Evolutionary conservation across 2,113 vertebrate genomes (phyloP).

Genomic region (Cyrtonyx montezumae): DNA sequence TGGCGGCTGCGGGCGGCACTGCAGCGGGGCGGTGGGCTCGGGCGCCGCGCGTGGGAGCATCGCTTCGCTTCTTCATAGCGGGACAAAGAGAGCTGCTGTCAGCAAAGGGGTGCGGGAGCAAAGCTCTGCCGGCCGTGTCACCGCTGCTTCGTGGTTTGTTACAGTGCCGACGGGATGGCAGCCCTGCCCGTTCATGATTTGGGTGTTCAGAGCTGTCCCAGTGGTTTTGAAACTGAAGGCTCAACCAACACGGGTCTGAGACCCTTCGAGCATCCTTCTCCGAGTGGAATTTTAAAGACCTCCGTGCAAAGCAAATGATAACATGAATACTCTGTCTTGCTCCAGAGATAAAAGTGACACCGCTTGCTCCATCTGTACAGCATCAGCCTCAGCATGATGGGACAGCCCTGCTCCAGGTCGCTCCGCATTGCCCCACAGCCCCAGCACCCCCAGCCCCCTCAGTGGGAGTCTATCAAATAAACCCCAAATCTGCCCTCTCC

Average conservation of each 20-base stretch:
- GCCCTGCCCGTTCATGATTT: neutral
- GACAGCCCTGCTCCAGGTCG: neutral
- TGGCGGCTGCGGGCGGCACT: neutral
- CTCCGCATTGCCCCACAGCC: rapidly evolving
- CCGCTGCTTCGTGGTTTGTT: neutral
- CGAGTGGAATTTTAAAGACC: neutral
- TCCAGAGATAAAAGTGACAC: neutral
- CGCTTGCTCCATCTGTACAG: rapidly evolving
- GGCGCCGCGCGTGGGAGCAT: neutral
- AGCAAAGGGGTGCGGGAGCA: neutral
- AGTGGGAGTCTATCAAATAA: rapidly evolving
- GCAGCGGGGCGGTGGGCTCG: neutral
- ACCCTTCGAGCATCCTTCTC: neutral
- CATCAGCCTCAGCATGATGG: rapidly evolving
- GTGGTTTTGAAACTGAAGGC: neutral
- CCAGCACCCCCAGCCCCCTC: neutral
- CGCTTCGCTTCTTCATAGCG: neutral
- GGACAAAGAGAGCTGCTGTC: neutral
- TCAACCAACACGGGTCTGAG: rapidly evolving
- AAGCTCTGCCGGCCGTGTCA: conserved; percentile 1
- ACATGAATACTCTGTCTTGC: neutral
- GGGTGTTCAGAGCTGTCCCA: neutral
- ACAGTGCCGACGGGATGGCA: neutral
- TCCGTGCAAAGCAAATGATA: neutral
- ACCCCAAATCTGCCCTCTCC: neutral